Evolutionary conservation across 2,888 invertebrate genomes (phyloP).

Genomic region (Lagria hirta): DNA sequence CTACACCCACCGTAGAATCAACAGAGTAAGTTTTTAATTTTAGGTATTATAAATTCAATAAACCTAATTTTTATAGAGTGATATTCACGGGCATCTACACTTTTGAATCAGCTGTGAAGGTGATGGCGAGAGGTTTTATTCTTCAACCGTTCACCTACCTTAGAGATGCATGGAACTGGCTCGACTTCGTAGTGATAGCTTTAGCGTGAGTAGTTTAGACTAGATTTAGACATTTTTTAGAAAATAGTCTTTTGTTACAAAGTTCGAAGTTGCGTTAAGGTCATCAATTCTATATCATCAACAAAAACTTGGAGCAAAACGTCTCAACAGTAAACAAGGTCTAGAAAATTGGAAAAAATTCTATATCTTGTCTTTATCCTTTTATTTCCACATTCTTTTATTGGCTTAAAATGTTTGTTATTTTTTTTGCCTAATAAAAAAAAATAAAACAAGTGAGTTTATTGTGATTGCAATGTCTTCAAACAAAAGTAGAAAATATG

Average conservation of each 20-base stretch:
- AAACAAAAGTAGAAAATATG: slow-evolving; percentile 39
- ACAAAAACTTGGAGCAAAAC: too few species aligned
- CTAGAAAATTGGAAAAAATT: too few species aligned
- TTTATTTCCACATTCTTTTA: slow-evolving; percentile 29
- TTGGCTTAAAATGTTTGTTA: slow-evolving; percentile 43
- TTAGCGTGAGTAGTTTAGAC: slow-evolving; percentile 94
- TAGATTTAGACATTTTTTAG: slow-evolving; percentile 31
- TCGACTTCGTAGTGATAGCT: slow-evolving; percentile 99
- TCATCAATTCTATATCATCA: too few species aligned
- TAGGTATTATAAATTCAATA: background rate
- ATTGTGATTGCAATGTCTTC: slow-evolving; percentile 45
- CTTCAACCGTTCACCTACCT: slow-evolving; percentile 99
- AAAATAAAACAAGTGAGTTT: slow-evolving; percentile 47
- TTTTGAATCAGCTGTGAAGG: slow-evolving; percentile 98
- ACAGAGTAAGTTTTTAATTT: slow-evolving; percentile 85
- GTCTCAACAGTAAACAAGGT: too few species aligned
- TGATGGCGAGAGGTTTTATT: slow-evolving; percentile 99
- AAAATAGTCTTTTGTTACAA: too few species aligned
- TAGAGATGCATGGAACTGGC: slow-evolving; percentile 99
- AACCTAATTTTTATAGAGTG: slow-evolving; percentile 73
- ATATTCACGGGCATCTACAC: slow-evolving; percentile 99
- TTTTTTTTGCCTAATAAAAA: slow-evolving; percentile 41
- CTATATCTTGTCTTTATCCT: too few species aligned
- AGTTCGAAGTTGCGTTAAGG: too few species aligned
- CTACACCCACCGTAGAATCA: slow-evolving; percentile 90